Conservation (phyloP, 2,797 vertebrate genomes). For the Cheirogaleus major region DNA sequence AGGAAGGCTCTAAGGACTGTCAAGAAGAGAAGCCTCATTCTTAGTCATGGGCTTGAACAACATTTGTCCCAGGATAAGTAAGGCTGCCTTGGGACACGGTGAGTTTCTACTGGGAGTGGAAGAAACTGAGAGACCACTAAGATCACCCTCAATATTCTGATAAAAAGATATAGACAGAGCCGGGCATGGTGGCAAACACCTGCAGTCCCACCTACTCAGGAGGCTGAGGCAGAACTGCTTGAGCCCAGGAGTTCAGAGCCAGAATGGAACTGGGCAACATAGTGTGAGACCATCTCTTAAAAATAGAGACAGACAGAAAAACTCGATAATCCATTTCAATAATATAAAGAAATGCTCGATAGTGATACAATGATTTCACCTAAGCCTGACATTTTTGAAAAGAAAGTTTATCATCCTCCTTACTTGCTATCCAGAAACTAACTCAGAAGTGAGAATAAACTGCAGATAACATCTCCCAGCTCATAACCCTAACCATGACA, state of each 20-base stretch:
- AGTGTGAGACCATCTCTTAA: background rate
- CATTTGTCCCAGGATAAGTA: background rate
- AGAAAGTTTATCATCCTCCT: background rate
- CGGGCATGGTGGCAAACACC: fast-evolving
- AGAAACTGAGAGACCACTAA: background rate
- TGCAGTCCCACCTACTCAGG: background rate
- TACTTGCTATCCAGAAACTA: background rate
- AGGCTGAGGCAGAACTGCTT: background rate
- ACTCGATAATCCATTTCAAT: too few relatives aligned
- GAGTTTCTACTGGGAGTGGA: background rate
- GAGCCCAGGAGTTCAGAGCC: background rate
- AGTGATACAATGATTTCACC: too few relatives aligned
- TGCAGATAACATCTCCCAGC: background rate
- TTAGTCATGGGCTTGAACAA: background rate
- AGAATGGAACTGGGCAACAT: background rate
- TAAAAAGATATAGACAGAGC: background rate
- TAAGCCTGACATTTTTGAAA: background rate
- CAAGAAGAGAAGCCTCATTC: background rate
- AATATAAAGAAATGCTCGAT: too few relatives aligned
- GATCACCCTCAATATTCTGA: background rate
- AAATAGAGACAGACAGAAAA: background rate
- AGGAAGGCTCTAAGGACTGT: too few relatives aligned
- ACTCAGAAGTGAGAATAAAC: background rate
- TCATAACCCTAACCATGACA: background rate
- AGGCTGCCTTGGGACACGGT: background rate